Conservation (phyloP, 2,888 invertebrate genomes). For the Tipula helvola region DNA sequence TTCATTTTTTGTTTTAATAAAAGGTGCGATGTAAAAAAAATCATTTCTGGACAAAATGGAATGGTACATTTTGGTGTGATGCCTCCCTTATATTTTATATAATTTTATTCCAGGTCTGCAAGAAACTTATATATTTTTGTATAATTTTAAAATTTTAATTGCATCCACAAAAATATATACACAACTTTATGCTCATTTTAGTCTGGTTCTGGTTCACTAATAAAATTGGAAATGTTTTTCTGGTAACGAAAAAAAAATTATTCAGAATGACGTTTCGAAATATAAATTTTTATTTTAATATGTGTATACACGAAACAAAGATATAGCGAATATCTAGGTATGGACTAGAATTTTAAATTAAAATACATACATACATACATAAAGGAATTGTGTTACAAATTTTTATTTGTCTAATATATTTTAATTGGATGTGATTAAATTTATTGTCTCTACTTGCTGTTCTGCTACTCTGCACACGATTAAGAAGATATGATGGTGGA, state of each 20-base stretch:
- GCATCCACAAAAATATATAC: background rate
- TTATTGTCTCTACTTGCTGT: background rate
- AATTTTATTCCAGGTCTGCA: background rate
- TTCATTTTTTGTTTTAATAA: background rate
- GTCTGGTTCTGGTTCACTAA: background rate
- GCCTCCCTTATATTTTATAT: background rate
- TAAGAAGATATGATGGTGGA: background rate
- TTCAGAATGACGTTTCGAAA: background rate
- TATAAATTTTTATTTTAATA: conserved; percentile 1
- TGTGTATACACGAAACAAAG: background rate
- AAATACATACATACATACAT: background rate
- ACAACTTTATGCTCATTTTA: background rate
- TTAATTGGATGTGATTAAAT: background rate
- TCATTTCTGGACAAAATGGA: background rate
- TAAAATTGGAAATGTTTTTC: background rate
- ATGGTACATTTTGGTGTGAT: background rate
- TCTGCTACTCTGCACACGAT: background rate
- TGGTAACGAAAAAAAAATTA: background rate
- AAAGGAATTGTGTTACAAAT: background rate
- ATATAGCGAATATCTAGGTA: background rate
- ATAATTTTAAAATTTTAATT: background rate
- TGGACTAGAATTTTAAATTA: background rate
- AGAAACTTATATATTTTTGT: background rate
- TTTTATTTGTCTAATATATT: background rate
- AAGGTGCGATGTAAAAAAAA: background rate